Percentiles rank a stretch among this genome's conserved stretches.
These are phyloP conservation scores for Pedetes capensis DNA, from an alignment of 2,113 vertebrate genomes.

Conservation along the genomic window DNA sequence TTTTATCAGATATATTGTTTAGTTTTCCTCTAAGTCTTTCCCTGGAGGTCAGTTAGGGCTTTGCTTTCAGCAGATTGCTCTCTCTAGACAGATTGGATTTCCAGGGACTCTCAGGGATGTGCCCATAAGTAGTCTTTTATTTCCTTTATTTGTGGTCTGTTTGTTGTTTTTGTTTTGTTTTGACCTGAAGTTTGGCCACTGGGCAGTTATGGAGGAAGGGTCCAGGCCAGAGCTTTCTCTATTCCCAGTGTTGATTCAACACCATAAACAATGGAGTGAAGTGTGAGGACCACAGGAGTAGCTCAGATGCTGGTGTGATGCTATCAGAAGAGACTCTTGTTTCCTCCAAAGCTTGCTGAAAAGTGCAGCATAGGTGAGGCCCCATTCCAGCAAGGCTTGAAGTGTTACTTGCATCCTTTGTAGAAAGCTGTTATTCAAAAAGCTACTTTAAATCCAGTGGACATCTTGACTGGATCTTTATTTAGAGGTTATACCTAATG, in stretches of 20 bases:
- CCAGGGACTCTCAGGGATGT: background rate
- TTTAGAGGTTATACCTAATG: background rate
- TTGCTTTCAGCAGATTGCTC: background rate
- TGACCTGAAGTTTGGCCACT: background rate
- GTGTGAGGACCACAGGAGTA: background rate
- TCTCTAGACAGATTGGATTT: background rate
- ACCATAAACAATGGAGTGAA: background rate
- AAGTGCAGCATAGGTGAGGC: background rate
- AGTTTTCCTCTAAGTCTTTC: slow-evolving; percentile 3
- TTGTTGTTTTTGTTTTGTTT: background rate
- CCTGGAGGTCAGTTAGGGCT: background rate
- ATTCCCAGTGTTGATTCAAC: background rate
- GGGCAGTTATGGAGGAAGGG: background rate
- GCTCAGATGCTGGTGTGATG: background rate
- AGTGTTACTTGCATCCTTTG: background rate
- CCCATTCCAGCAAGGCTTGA: background rate
- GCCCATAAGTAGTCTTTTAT: background rate
- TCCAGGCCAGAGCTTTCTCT: background rate
- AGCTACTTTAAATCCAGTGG: background rate
- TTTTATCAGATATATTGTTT: slow-evolving; percentile 23
- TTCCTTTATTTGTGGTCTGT: background rate
- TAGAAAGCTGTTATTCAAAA: background rate
- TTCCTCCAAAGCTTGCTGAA: background rate
- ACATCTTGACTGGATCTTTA: background rate
- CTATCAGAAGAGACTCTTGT: background rate